Conservation (phyloP, 1,140 invertebrate species). For the Ceratitis capitata region DNA sequence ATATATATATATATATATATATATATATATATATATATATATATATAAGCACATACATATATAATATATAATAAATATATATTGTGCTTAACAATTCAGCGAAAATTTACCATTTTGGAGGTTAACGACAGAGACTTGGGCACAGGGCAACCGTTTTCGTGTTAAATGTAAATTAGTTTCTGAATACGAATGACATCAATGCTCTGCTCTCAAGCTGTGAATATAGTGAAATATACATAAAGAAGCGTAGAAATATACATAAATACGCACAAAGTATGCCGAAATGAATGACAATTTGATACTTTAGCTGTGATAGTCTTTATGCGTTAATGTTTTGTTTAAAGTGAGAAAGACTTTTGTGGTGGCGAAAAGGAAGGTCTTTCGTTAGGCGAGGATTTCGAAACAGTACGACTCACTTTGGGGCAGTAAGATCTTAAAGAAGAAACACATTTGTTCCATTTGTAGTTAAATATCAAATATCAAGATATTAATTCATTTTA, state of each 20-base stretch:
- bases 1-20: no score
- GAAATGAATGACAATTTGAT: neutral
- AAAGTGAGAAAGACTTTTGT: neutral
- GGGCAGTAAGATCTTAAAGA: no score
- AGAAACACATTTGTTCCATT: no score
- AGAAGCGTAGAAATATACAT: no score
- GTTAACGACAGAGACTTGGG: neutral
- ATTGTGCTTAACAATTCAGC: neutral
- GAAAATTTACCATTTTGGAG: neutral
- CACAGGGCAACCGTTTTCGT: neutral
- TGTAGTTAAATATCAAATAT: neutral
- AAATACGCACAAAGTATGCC: neutral
- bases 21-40: no score
- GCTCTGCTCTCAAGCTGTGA: neutral
- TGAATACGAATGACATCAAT: neutral
- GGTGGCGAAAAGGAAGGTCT: no score
- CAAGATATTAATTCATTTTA: neutral
- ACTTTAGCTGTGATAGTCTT: neutral
- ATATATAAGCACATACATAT: neutral
- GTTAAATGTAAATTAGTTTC: constrained; percentile 19
- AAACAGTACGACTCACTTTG: no score
- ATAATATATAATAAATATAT: no score
- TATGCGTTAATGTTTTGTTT: neutral
- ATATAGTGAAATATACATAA: neutral
- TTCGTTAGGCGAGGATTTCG: no score